These are phyloP conservation scores for Scolopax bukidnonensis DNA, from an alignment of 2,797 vertebrate species.

Conservation along the genomic window DNA sequence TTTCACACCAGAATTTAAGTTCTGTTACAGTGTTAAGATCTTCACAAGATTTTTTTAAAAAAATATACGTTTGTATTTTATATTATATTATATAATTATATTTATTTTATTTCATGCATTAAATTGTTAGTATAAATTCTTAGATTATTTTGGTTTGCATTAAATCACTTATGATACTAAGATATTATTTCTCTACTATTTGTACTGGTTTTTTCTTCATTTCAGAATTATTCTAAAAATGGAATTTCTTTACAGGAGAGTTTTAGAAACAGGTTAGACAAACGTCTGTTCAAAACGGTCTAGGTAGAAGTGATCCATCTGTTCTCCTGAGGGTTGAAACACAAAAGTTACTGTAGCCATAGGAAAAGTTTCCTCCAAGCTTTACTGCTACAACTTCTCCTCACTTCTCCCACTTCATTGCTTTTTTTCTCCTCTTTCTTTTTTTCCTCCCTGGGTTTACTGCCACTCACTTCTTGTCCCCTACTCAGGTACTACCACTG, in stretches of 20 bases:
- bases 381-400: not conserved
- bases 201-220: not conserved
- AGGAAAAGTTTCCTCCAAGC: not conserved
- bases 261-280: not conserved
- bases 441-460: not conserved
- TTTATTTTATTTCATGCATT: not conserved
- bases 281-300: not conserved
- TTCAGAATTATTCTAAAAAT: not conserved
- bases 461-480: not conserved
- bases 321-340: not conserved
- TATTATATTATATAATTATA: not conserved
- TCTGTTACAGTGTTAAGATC: not conserved
- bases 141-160: not conserved
- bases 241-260: not conserved
- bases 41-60: not conserved
- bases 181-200: not conserved
- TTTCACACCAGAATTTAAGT: not conserved
- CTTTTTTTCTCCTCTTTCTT: not conserved
- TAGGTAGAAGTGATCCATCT: not conserved
- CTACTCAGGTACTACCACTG: not conserved
- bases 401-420: not conserved
- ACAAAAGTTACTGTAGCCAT: not conserved
- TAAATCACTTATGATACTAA: not conserved
- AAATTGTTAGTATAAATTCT: not conserved
- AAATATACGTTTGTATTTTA: not conserved